Base-by-base conservation (phyloP, 2,888 invertebrate genomes). In the Ferdinandea cuprea region DNA sequence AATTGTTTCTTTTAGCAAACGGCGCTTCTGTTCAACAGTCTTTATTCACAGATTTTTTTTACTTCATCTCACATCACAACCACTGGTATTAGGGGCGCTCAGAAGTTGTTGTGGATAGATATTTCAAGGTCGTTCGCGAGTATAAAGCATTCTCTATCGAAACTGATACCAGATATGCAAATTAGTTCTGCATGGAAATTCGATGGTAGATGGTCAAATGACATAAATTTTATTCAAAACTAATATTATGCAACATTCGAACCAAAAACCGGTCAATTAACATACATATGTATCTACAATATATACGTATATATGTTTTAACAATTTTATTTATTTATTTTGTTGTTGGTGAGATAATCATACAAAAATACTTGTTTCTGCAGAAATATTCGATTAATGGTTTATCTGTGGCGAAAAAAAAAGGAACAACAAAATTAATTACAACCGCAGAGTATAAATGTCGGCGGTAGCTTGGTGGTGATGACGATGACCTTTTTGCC, bases 401-500 rank as follows among this genome's bases (percentile, higher is more conserved):
- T 71, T 65, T 65, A 72, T 79, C 59, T 52, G 71, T 61, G 58
- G 77, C 68, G 35, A 63, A 66, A 32, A 66, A 30, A 50, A 54
- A 32, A 66, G 35, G 37, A 56, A 35, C 48, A 71, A 71, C 48
- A 61, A 37, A 73, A 46, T 28, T 42, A 74, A 56, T 66, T 74
- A 69, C 58, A 71, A 71, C 50, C 48, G 52, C 46, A 32, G 40
- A 30, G 25, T 46, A 42, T 50, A 74, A 58, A 74, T 66, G 63
- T 74, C 68, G 35, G 37, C 46, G 21, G n/a, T n/a, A n/a, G 13
- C 15, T 25, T 11, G 35, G 19, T 42, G 42, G 63, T 37, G 58
- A 42, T 73, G 77, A 83, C 81, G 81, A 77, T 83, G 81, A 83
- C 81, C 81, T 83, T 83, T 83, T 78, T 68, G 61, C 61, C 40